Percentiles rank a stretch among this genome's conserved stretches.
Evolutionary conservation across 2,888 invertebrate species (phyloP).

Genomic region (Bunonema sp.): DNA sequence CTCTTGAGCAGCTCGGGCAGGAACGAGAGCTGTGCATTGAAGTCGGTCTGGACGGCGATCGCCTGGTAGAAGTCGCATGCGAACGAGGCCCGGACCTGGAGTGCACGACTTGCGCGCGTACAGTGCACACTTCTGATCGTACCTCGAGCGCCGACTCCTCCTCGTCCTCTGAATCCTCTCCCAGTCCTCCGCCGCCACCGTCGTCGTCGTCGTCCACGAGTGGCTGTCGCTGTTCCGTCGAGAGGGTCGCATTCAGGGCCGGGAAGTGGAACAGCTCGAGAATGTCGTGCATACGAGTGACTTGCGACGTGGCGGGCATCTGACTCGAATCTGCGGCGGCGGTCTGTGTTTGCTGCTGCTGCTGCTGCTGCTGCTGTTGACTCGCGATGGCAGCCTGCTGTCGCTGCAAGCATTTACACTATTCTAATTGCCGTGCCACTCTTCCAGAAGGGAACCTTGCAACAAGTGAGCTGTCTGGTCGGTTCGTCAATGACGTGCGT

Average conservation of each 20-base stretch:
- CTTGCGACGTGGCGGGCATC: conserved; percentile 4
- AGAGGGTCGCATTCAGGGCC: conserved; percentile 22
- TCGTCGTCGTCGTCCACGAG: conserved; percentile 1
- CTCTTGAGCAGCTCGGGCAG: conserved; percentile 87
- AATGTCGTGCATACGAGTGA: conserved; percentile 17
- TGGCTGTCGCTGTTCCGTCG: conserved; percentile 10
- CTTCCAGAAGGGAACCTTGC: too few species aligned
- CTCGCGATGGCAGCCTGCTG: too few species aligned
- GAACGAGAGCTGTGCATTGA: conserved; percentile 82
- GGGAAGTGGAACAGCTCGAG: conserved; percentile 38
- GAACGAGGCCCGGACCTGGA: conserved; percentile 74
- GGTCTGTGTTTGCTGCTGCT: conserved; percentile 1
- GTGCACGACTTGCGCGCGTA: background rate
- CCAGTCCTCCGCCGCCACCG: conserved; percentile 1
- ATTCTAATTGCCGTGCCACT: too few species aligned
- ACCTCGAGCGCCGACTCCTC: background rate
- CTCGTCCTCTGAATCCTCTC: background rate
- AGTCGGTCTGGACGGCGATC: conserved; percentile 60
- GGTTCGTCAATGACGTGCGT: too few species aligned
- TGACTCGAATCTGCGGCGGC: conserved; percentile 1
- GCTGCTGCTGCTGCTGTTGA: too few species aligned
- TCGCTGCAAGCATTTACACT: too few species aligned
- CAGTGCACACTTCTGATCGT: background rate
- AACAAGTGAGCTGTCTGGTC: too few species aligned
- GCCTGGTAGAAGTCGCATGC: conserved; percentile 96